Conservation (phyloP, 2,797 vertebrate species). For the Gila robusta region DNA sequence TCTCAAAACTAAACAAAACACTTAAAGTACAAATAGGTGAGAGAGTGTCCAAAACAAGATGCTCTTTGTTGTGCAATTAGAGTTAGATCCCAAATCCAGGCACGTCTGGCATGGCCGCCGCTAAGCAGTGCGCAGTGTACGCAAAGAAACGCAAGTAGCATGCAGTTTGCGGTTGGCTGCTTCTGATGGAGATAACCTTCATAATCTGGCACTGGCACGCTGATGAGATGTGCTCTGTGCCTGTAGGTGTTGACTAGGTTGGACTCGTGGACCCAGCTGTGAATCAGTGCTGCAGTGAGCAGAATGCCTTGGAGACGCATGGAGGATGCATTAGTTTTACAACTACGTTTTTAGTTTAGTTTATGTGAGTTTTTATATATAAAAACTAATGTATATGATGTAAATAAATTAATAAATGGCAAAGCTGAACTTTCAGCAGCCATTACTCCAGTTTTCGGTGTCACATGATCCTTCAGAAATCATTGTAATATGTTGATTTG, state of each 20-base stretch:
- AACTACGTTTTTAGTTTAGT: neutral
- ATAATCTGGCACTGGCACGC: constrained; percentile 67
- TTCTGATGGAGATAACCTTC: constrained; percentile 73
- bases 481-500: no score
- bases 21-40: constrained; percentile 53
- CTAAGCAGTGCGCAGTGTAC: constrained; percentile 50
- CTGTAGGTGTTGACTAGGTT: constrained; percentile 15
- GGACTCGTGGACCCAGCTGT: neutral
- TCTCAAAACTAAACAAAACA: constrained; percentile 65
- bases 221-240: constrained; percentile 36
- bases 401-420: no score
- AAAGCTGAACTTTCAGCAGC: no score
- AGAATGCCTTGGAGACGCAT: neutral
- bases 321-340: neutral
- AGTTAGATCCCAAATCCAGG: constrained; percentile 65
- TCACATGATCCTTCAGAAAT: no score
- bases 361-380: neutral
- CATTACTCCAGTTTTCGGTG: no score
- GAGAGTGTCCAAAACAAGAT: constrained; percentile 62
- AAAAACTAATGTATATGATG: no score
- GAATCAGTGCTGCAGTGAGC: neutral
- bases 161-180: constrained; percentile 72
- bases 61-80: constrained; percentile 67
- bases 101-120: constrained; percentile 66
- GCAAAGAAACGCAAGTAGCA: constrained; percentile 67